Evolutionary conservation across 2,888 invertebrate species (phyloP).

Genomic region (Podabrus alpinus): DNA sequence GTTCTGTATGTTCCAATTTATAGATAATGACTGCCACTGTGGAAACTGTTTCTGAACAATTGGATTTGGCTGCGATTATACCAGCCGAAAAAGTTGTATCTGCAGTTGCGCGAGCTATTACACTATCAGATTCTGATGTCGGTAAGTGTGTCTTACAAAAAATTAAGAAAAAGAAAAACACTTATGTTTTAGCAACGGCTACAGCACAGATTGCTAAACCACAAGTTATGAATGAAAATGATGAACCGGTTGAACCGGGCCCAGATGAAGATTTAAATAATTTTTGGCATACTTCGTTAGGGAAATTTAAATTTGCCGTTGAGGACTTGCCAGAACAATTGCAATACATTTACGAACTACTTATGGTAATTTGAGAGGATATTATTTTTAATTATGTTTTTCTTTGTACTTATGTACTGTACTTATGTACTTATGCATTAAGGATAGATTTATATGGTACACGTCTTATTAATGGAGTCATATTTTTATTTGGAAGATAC

Average conservation of each 20-base stretch:
- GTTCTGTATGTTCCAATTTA: constrained; percentile 39
- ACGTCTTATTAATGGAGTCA: too few species aligned
- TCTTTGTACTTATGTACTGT: too few species aligned
- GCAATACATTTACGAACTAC: constrained; percentile 88
- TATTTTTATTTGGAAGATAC: too few species aligned
- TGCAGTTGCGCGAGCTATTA: constrained; percentile 84
- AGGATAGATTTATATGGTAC: too few species aligned
- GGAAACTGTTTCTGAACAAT: constrained; percentile 88
- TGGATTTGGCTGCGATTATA: constrained; percentile 86
- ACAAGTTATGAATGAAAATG: constrained; percentile 76
- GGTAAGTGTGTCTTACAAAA: constrained; percentile 61
- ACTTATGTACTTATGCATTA: too few species aligned
- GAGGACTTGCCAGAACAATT: constrained; percentile 89
- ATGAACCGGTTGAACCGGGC: constrained; percentile 70
- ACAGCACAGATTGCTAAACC: constrained; percentile 76
- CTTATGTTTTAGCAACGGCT: constrained; percentile 54
- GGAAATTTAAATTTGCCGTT: constrained; percentile 88
- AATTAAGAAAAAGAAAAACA: background rate
- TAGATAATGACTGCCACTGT: constrained; percentile 96
- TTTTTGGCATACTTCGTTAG: constrained; percentile 92
- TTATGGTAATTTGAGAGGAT: constrained; percentile 64
- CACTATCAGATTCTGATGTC: constrained; percentile 86
- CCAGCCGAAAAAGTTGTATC: constrained; percentile 76
- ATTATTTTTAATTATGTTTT: background rate
- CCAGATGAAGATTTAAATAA: constrained; percentile 78